Evolutionary conservation across 2,797 vertebrate genomes (phyloP).

Genomic region (Rhinichthys osculus): DNA sequence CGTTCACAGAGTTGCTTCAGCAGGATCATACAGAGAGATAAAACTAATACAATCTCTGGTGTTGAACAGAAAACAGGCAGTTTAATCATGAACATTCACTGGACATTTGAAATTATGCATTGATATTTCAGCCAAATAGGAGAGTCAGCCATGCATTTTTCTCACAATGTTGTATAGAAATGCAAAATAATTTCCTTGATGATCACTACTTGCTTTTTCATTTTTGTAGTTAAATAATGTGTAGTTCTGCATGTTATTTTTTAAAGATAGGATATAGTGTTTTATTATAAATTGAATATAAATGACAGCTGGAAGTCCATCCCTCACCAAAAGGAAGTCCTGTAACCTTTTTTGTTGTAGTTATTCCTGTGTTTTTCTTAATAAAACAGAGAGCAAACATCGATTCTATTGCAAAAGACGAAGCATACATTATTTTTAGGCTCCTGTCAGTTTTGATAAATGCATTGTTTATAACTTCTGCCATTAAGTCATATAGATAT

Average conservation of each 20-base stretch:
- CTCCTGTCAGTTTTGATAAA: slow-evolving; percentile 9
- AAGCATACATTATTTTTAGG: background rate
- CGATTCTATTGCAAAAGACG: background rate
- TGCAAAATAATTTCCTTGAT: background rate
- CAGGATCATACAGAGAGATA: slow-evolving; percentile 29
- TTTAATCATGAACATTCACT: background rate
- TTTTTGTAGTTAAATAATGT: background rate
- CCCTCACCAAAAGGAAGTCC: slow-evolving; percentile 65
- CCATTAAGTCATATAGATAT: background rate
- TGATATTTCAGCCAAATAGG: background rate
- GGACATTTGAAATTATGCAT: background rate
- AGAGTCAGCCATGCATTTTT: background rate
- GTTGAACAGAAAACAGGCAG: background rate
- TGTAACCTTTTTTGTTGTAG: slow-evolving; percentile 47
- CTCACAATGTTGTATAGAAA: background rate
- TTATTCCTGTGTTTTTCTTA: background rate
- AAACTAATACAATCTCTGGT: slow-evolving; percentile 42
- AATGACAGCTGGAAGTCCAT: slow-evolving; percentile 26
- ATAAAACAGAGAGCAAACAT: background rate
- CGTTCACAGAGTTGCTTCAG: slow-evolving; percentile 52
- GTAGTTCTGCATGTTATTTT: background rate
- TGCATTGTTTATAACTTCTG: slow-evolving; percentile 4
- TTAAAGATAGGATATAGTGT: background rate
- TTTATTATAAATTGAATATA: background rate
- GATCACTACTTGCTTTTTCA: background rate